Percentiles rank a stretch among this genome's conserved stretches.
These are phyloP conservation scores for Melinaea menophilus DNA, from an alignment of 2,888 invertebrate genomes.

Conservation along the genomic window DNA sequence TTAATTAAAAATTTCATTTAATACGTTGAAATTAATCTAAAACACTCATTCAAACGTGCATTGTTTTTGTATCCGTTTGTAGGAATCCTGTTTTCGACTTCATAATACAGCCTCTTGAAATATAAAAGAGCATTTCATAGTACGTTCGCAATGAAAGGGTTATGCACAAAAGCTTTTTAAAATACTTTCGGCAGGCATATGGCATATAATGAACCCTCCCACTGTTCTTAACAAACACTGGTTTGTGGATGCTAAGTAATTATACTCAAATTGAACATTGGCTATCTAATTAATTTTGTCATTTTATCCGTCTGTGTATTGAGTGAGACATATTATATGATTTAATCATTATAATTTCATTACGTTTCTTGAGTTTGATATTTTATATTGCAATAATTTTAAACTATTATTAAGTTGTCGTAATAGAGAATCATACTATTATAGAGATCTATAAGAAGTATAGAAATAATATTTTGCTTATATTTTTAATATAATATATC, in stretches of 20 bases:
- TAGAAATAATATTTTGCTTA: neutral
- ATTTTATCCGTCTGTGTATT: no score
- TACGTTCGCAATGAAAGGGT: conserved; percentile 58
- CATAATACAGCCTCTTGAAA: conserved; percentile 55
- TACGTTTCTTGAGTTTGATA: no score
- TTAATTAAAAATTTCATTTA: neutral
- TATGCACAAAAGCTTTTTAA: conserved; percentile 69
- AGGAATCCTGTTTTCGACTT: conserved; percentile 57
- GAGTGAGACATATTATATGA: no score
- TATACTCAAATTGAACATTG: conserved; percentile 31
- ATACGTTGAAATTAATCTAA: conserved; percentile 27
- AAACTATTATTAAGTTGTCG: no score
- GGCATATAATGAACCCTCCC: conserved; percentile 50
- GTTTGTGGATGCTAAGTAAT: conserved; percentile 49
- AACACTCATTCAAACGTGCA: conserved; percentile 56
- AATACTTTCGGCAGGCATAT: conserved; percentile 66
- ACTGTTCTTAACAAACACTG: conserved; percentile 56
- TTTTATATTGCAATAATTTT: no score
- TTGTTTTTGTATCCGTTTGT: conserved; percentile 64
- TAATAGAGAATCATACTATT: no score
- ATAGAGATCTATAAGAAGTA: no score
- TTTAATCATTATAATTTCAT: no score
- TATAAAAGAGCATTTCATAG: conserved; percentile 70
- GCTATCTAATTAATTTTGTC: conserved; percentile 2
- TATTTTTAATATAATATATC: neutral